These are phyloP conservation scores for Isurus oxyrinchus DNA, from an alignment of 2,113 vertebrate species.

Conservation along the genomic window DNA sequence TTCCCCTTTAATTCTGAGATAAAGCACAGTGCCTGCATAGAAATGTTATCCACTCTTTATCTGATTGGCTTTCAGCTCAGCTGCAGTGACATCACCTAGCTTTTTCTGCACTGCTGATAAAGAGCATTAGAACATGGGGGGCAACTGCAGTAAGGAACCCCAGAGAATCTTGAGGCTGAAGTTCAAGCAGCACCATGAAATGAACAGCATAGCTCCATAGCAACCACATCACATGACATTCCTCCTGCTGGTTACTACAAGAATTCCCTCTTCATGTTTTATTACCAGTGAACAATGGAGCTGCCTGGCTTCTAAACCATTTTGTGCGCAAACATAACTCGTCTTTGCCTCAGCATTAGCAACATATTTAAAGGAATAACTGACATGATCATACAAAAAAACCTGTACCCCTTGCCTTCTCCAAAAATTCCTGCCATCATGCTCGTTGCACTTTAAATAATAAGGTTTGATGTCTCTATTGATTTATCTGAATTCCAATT, in stretches of 20 bases:
- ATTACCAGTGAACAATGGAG: conserved; percentile 43
- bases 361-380: conserved; percentile 39
- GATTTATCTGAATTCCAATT: background rate
- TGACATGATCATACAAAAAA: background rate
- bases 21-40: conserved; percentile 1
- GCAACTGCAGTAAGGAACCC: conserved; percentile 31
- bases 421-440: background rate
- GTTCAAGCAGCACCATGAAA: conserved; percentile 47
- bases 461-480: background rate
- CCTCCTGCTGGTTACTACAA: conserved; percentile 45
- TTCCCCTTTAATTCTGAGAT: conserved; percentile 6
- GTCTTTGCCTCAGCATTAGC: conserved; percentile 41
- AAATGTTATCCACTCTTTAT: background rate
- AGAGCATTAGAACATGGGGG: conserved; percentile 26
- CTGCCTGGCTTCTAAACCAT: conserved; percentile 44
- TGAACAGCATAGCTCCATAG: conserved; percentile 61
- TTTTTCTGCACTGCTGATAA: conserved; percentile 33
- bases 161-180: conserved; percentile 36
- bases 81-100: conserved; percentile 46
- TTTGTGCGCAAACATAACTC: conserved; percentile 44
- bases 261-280: conserved; percentile 52
- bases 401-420: conserved; percentile 37
- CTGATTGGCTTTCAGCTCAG: conserved; percentile 43
- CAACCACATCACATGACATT: conserved; percentile 58
- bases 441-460: background rate